phyloP scores from a whole-genome alignment of 92 coral and sea anemone genomes.

The Muricea muricata region DNA sequence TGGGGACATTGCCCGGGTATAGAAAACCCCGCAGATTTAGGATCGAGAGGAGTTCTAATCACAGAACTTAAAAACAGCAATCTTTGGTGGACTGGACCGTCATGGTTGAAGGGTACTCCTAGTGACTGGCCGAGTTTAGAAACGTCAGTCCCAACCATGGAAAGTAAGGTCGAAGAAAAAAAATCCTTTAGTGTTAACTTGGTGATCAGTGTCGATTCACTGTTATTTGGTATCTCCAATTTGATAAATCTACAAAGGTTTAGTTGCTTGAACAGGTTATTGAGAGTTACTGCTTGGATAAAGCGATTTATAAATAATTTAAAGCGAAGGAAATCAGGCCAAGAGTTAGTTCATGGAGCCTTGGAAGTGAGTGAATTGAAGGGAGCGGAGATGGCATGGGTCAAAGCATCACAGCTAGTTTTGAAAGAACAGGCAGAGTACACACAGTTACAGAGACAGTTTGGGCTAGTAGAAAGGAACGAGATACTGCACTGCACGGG shows the following conservation, averaged over 20 bases:
- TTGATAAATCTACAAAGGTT: background rate
- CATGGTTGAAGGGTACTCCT: background rate
- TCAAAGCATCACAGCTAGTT: too few relatives aligned
- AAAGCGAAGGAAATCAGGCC: background rate
- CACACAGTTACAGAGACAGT: too few relatives aligned
- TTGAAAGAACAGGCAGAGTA: too few relatives aligned
- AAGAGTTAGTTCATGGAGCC: too few relatives aligned
- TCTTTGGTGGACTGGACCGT: conserved; percentile 14
- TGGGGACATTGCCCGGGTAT: conserved; percentile 69
- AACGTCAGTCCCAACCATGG: background rate
- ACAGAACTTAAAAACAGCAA: background rate
- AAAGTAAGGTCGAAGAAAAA: background rate
- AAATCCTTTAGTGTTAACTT: background rate
- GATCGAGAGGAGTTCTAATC: conserved; percentile 46
- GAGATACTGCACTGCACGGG: conserved; percentile 53
- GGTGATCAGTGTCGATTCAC: background rate
- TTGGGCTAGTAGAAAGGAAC: background rate
- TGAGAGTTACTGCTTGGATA: background rate
- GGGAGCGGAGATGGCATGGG: too few relatives aligned
- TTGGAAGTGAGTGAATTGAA: too few relatives aligned
- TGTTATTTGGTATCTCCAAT: background rate
- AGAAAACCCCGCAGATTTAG: conserved; percentile 67
- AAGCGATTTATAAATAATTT: background rate
- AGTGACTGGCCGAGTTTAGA: background rate
- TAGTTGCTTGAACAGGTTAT: background rate